phyloP scores from a whole-genome alignment of 2,797 vertebrate species.

The Oophaga sylvatica region DNA sequence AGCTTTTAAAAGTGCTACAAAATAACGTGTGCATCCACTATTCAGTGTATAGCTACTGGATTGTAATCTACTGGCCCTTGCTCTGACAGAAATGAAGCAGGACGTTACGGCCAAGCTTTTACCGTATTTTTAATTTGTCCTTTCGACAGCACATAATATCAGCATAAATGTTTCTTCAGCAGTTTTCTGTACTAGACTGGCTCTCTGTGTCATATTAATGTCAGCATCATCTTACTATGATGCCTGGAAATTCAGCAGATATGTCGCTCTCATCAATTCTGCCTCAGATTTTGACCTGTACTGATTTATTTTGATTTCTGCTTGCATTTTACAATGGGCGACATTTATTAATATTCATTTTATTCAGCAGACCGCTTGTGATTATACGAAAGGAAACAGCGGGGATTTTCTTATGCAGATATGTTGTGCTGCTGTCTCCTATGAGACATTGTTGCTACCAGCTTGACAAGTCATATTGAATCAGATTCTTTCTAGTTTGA shows the following conservation, averaged over 20 bases:
- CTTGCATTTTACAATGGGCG: conserved; percentile 62
- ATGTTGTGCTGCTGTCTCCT: conserved; percentile 72
- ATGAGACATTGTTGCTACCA: conserved; percentile 53
- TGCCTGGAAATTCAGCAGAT: conserved; percentile 66
- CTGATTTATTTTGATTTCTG: conserved; percentile 68
- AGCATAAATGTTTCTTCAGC: conserved; percentile 59
- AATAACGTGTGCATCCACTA: neutral
- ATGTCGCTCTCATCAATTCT: conserved; percentile 65
- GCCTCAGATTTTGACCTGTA: conserved; percentile 70
- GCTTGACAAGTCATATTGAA: conserved; percentile 55
- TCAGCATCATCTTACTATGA: conserved; percentile 50
- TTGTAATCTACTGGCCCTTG: neutral
- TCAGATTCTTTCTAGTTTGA: conserved; percentile 30
- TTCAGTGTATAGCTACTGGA: neutral
- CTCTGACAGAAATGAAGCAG: neutral
- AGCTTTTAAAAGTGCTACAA: too few relatives aligned
- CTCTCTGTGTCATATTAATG: conserved; percentile 56
- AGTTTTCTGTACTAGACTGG: conserved; percentile 29
- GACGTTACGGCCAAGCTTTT: conserved; percentile 9
- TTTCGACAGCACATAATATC: conserved; percentile 51
- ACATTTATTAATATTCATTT: conserved; percentile 80
- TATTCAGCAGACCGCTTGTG: conserved; percentile 71
- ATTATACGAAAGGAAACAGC: conserved; percentile 73
- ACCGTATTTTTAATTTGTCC: conserved; percentile 34
- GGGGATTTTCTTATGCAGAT: conserved; percentile 70